A percentile compares a stretch with the other conserved stretches of the same genome.
Evolutionary conservation across 1,140 invertebrate species (phyloP).

Genomic region (Heterodera schachtii): DNA sequence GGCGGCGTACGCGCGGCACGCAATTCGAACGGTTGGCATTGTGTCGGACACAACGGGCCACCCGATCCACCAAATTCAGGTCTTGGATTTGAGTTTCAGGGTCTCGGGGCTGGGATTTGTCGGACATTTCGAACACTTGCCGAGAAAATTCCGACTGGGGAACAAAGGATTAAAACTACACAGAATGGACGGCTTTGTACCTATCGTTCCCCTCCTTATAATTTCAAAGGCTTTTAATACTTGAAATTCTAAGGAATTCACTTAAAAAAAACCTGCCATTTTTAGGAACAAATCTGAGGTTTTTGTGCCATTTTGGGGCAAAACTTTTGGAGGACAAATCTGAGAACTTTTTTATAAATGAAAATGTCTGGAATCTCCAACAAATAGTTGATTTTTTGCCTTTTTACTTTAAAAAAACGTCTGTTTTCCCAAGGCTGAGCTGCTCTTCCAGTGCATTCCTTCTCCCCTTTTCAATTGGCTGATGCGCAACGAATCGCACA

Average conservation of each 20-base stretch:
- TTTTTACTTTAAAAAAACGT: no score
- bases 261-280: no score
- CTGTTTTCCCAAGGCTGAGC: not conserved
- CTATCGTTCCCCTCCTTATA: no score
- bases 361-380: no score
- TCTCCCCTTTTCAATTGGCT: not conserved
- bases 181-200: no score
- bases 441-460: conserved; percentile 8
- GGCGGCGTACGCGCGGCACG: conserved; percentile 5
- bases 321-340: no score
- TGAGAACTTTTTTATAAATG: no score
- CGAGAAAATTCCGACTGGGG: no score
- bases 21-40: conserved; percentile 18
- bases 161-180: no score
- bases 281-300: no score
- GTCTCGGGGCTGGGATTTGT: not conserved
- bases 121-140: not conserved
- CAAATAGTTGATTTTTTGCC: no score
- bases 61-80: conserved; percentile 23
- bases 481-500: conserved; percentile 3
- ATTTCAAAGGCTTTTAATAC: not conserved
- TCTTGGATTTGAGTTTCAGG: not conserved
- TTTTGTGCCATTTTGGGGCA: not conserved
- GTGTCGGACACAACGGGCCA: conserved; percentile 26
- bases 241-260: not conserved